A percentile compares a stretch with the other conserved stretches of the same genome.
Conservation (phyloP, 1,140 invertebrate species). For the Formica selysi region DNA sequence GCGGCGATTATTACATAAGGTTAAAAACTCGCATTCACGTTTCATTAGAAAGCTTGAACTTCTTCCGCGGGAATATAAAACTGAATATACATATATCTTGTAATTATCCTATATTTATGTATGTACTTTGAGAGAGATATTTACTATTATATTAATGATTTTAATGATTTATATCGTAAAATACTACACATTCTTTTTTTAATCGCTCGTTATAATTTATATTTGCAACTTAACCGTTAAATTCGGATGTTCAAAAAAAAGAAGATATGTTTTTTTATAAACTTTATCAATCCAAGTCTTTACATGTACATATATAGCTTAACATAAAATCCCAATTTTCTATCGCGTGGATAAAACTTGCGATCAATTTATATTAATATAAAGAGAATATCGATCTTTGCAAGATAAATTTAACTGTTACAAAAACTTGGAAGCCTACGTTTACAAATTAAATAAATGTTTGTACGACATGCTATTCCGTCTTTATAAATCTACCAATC, state of each 20-base stretch:
- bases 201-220: neutral
- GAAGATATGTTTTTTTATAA: neutral
- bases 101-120: neutral
- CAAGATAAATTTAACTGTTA: neutral
- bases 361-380: neutral
- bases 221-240: neutral
- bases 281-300: neutral
- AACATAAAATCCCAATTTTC: neutral
- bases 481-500: constrained; percentile 2
- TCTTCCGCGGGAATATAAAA: constrained; percentile 10
- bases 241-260: neutral
- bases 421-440: neutral
- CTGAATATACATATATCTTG: neutral
- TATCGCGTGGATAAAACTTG: neutral
- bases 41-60: constrained; percentile 41
- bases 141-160: neutral
- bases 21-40: constrained; percentile 24
- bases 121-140: neutral
- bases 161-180: neutral
- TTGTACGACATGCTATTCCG: neutral
- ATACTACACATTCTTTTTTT: neutral
- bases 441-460: neutral
- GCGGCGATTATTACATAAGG: constrained; percentile 3
- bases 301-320: neutral
- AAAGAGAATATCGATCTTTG: too few species aligned